Evolutionary conservation across 2,797 vertebrate genomes (phyloP).

Genomic region (Melanotaenia pygmaea): DNA sequence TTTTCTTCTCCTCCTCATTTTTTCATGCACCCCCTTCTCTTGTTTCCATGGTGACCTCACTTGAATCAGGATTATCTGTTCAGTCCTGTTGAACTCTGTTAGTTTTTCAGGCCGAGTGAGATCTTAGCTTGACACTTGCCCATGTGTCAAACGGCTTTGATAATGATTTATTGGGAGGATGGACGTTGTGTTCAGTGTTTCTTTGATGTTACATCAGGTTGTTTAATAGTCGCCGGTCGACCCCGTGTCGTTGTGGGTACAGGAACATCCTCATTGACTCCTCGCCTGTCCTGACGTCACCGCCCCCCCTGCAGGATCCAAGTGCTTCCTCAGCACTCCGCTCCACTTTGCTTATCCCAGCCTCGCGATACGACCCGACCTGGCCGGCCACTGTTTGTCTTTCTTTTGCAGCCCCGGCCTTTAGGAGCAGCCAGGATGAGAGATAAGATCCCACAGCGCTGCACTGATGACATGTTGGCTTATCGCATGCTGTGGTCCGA

Average conservation of each 20-base stretch:
- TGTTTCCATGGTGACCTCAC: too few relatives aligned
- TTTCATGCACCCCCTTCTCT: too few relatives aligned
- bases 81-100: too few relatives aligned
- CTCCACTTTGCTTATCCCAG: not conserved
- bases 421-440: constrained; percentile 56
- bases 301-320: constrained; percentile 28
- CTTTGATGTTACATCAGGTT: not conserved
- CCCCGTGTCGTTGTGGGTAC: constrained; percentile 8
- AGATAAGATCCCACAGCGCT: constrained; percentile 64
- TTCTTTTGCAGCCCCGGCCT: constrained; percentile 39
- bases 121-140: too few relatives aligned
- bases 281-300: constrained; percentile 43
- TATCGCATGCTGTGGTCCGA: constrained; percentile 55
- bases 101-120: too few relatives aligned
- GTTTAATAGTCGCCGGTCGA: not conserved
- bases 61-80: too few relatives aligned
- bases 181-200: not conserved
- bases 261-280: constrained; percentile 19
- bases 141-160: too few relatives aligned
- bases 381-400: constrained; percentile 50
- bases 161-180: too few relatives aligned
- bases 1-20: too few relatives aligned
- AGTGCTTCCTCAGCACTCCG: constrained; percentile 68
- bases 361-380: constrained; percentile 29
- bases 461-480: constrained; percentile 60